Percentiles rank a stretch among this genome's conserved stretches.
Evolutionary conservation across 1,140 invertebrate genomes (phyloP).

Genomic region (Heterodera carotae): DNA sequence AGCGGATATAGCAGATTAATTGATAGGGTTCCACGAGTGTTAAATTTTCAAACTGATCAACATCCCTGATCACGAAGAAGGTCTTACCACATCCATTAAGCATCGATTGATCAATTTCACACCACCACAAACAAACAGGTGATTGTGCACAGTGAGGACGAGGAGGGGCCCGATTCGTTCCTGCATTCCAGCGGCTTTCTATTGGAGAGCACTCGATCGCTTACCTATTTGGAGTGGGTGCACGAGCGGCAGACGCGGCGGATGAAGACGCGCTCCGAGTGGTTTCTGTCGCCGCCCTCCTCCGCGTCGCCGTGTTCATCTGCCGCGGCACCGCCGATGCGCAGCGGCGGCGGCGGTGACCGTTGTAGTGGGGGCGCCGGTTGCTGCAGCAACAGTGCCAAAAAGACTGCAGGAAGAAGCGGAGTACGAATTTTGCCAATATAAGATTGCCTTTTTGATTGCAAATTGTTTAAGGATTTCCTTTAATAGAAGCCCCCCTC

Average conservation of each 20-base stretch:
- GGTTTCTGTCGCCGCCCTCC: conserved; percentile 74
- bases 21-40: too few relatives aligned
- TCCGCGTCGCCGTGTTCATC: conserved; percentile 7
- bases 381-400: too few relatives aligned
- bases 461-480: too few relatives aligned
- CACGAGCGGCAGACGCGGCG: conserved; percentile 88
- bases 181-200: conserved; percentile 69
- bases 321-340: conserved; percentile 45
- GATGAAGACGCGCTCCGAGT: conserved; percentile 88
- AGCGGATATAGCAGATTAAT: too few relatives aligned
- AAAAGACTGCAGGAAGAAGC: conserved; percentile 29
- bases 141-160: conserved; percentile 29
- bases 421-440: conserved; percentile 40
- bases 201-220: conserved; percentile 86
- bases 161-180: conserved; percentile 2
- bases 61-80: too few relatives aligned
- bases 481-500: too few relatives aligned
- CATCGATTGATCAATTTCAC: not conserved
- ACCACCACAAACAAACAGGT: conserved; percentile 21
- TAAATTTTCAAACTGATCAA: too few relatives aligned
- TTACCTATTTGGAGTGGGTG: conserved; percentile 86
- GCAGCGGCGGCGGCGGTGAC: conserved; percentile 17
- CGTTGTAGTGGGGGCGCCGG: not conserved
- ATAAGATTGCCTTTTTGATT: too few relatives aligned
- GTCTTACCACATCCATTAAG: too few relatives aligned